Conservation (phyloP, 2,797 vertebrate species). For the Pipistrellus pygmaeus region DNA sequence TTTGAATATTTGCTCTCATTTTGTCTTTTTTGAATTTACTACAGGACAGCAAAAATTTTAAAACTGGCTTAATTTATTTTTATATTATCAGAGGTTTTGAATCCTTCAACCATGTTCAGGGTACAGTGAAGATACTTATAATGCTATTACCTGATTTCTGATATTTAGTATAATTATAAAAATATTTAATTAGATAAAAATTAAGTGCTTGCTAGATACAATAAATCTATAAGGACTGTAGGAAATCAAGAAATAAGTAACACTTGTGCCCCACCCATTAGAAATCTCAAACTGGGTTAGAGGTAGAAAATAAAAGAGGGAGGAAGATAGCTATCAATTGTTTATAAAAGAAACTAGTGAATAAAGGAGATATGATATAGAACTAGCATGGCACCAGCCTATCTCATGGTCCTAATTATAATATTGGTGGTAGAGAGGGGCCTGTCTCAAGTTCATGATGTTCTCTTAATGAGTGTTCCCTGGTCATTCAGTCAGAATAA, state of each 20-base stretch:
- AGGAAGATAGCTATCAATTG: not conserved
- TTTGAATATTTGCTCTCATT: not conserved
- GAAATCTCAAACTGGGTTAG: not conserved
- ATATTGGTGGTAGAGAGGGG: not conserved
- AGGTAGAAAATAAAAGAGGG: slow-evolving; percentile 15
- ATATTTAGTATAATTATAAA: not conserved
- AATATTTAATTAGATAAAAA: slow-evolving; percentile 35
- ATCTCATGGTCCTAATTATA: not conserved
- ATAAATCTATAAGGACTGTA: not conserved
- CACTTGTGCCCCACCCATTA: not conserved
- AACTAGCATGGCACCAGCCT: not conserved
- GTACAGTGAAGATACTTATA: not conserved
- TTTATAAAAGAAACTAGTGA: not conserved
- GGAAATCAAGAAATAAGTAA: not conserved
- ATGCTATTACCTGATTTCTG: not conserved
- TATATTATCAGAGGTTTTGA: not conserved
- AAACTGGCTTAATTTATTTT: slow-evolving; percentile 23
- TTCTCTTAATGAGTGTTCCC: slow-evolving; percentile 10
- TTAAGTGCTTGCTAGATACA: not conserved
- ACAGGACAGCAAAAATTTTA: not conserved
- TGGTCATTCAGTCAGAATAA: not conserved
- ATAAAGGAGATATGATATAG: not conserved
- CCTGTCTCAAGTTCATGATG: not conserved
- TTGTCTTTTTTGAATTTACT: slow-evolving; percentile 3
- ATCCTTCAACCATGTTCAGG: not conserved